Conservation (phyloP, 2,797 vertebrate genomes). For the Microchirus variegatus region DNA sequence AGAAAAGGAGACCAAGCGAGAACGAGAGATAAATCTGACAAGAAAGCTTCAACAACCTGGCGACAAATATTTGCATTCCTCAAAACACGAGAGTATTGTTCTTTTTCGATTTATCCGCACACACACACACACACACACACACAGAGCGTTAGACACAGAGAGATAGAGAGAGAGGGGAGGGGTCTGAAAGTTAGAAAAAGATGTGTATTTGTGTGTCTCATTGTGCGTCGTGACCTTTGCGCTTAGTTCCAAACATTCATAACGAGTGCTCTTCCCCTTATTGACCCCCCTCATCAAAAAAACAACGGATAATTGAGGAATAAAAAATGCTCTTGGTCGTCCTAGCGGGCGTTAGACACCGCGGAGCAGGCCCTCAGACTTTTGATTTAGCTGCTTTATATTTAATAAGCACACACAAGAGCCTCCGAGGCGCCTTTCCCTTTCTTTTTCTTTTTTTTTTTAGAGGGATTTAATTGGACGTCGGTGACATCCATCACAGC, state of each 20-base stretch:
- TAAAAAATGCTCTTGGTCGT: slow-evolving; percentile 65
- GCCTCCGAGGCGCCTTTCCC: slow-evolving; percentile 68
- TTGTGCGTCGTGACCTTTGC: slow-evolving; percentile 78
- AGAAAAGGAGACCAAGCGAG: slow-evolving; percentile 17
- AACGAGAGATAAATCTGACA: slow-evolving; percentile 43
- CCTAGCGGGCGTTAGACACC: slow-evolving; percentile 71
- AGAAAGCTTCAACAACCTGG: slow-evolving; percentile 68
- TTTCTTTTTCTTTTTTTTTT: slow-evolving; percentile 50
- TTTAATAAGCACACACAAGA: slow-evolving; percentile 84
- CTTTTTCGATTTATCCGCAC: slow-evolving; percentile 62
- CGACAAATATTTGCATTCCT: slow-evolving; percentile 79
- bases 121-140: no score
- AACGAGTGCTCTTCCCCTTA: slow-evolving; percentile 80
- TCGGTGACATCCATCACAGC: slow-evolving; percentile 85
- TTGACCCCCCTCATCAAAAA: slow-evolving; percentile 82
- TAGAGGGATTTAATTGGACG: slow-evolving; percentile 85
- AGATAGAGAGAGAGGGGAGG: slow-evolving; percentile 10
- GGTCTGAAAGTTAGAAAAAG: slow-evolving; percentile 61
- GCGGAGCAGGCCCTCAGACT: slow-evolving; percentile 71
- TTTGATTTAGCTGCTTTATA: slow-evolving; percentile 85
- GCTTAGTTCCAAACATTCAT: slow-evolving; percentile 79
- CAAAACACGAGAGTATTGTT: slow-evolving; percentile 66
- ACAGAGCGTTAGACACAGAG: slow-evolving; percentile 25
- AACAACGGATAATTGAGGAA: slow-evolving; percentile 79
- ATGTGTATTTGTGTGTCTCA: slow-evolving; percentile 49